These are phyloP conservation scores for Zaprionus ghesquierei DNA, from an alignment of 1,140 invertebrate genomes.

Conservation along the genomic window DNA sequence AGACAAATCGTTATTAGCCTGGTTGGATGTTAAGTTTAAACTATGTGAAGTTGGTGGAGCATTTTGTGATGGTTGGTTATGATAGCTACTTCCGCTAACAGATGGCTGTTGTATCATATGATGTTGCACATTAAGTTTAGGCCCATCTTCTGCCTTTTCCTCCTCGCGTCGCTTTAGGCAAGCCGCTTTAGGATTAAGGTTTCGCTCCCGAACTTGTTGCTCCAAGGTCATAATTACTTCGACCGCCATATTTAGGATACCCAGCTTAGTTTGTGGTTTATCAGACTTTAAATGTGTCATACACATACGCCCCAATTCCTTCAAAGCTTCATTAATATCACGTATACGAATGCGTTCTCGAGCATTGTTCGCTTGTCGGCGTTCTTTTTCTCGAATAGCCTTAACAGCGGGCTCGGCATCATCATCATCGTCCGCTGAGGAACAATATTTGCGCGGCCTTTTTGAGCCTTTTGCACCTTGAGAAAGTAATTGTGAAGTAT, in stretches of 20 bases:
- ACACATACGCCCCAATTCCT: constrained; percentile 98
- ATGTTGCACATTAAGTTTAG: constrained; percentile 86
- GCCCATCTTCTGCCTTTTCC: constrained; percentile 97
- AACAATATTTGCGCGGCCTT: constrained; percentile 85
- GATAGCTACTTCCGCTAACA: constrained; percentile 83
- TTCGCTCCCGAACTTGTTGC: constrained; percentile 98
- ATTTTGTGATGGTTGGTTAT: constrained; percentile 66
- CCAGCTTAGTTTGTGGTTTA: constrained; percentile 98
- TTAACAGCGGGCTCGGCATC: constrained; percentile 92
- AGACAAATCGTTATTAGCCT: constrained; percentile 61
- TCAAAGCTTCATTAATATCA: constrained; percentile 98
- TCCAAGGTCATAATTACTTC: constrained; percentile 98
- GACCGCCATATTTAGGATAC: constrained; percentile 98
- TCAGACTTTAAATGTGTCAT: constrained; percentile 97
- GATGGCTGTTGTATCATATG: constrained; percentile 85
- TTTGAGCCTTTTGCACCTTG: constrained; percentile 67
- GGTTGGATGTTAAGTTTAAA: constrained; percentile 61
- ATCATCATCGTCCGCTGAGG: constrained; percentile 88
- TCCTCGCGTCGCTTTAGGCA: constrained; percentile 98
- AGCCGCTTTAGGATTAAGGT: constrained; percentile 98
- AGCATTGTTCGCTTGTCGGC: constrained; percentile 98
- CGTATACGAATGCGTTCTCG: constrained; percentile 98
- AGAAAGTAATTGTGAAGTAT: constrained; percentile 43
- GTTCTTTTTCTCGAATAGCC: constrained; percentile 96
- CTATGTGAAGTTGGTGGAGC: constrained; percentile 58